These are phyloP conservation scores for Drosophila tropicalis DNA, from an alignment of 1,140 invertebrate genomes.

Conservation along the genomic window DNA sequence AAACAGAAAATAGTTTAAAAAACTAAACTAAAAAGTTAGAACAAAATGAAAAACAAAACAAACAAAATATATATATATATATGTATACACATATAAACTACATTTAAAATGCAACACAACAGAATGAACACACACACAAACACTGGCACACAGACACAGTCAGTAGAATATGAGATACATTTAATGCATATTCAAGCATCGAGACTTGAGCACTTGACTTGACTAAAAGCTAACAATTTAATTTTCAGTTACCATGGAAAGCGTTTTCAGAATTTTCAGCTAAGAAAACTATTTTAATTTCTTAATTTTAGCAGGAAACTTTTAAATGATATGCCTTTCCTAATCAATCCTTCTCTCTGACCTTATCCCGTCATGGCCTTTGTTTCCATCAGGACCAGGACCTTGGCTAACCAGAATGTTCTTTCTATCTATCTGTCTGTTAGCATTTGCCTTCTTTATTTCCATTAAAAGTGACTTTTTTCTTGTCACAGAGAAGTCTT, in stretches of 20 bases:
- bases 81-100: slow-evolving; percentile 45
- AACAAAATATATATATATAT: background rate
- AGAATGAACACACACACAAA: slow-evolving; percentile 21
- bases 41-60: slow-evolving; percentile 48
- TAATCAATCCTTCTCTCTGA: background rate
- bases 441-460: background rate
- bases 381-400: background rate
- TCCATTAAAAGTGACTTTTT: slow-evolving; percentile 18
- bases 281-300: too few species aligned
- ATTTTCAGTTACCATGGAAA: too few species aligned
- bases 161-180: slow-evolving; percentile 18
- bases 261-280: too few species aligned
- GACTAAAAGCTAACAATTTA: background rate
- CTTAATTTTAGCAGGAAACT: too few species aligned
- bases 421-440: background rate
- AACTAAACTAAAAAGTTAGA: slow-evolving; percentile 61
- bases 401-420: slow-evolving; percentile 10
- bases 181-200: slow-evolving; percentile 37
- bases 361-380: too few species aligned
- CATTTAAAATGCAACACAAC: slow-evolving; percentile 52
- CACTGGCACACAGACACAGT: slow-evolving; percentile 13
- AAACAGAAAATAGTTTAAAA: slow-evolving; percentile 74
- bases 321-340: too few species aligned
- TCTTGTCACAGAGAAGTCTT: background rate
- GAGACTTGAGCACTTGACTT: slow-evolving; percentile 25